Percentiles rank a stretch among this genome's conserved stretches.
Evolutionary conservation across 1,140 invertebrate genomes (phyloP).

Genomic region (Heterodera schachtii): DNA sequence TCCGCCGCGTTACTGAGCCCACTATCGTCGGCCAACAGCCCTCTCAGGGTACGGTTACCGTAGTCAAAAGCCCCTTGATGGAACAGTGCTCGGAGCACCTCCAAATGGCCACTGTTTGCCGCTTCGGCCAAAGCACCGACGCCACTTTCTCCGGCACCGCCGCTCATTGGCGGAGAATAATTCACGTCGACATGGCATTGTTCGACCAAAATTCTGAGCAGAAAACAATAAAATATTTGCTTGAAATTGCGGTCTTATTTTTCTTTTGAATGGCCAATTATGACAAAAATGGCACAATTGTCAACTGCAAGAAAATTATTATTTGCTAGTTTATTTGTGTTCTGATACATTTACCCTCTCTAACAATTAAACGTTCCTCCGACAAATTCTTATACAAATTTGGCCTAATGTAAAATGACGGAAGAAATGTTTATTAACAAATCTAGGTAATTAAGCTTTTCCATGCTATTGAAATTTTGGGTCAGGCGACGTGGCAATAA

Average conservation of each 20-base stretch:
- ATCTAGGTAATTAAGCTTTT: too few species aligned
- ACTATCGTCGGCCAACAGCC: not conserved
- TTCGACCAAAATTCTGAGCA: conserved; percentile 72
- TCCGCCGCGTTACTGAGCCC: conserved; percentile 16
- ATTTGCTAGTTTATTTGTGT: too few species aligned
- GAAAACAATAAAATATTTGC: conserved; percentile 47
- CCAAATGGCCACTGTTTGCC: conserved; percentile 73
- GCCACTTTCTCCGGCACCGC: conserved; percentile 41
- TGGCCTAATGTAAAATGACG: too few species aligned
- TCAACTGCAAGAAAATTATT: too few species aligned
- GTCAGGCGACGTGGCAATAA: too few species aligned
- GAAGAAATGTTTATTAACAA: too few species aligned
- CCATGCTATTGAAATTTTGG: too few species aligned
- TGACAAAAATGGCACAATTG: too few species aligned
- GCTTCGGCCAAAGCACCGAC: conserved; percentile 77
- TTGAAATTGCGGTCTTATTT: too few species aligned
- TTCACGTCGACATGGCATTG: conserved; percentile 72
- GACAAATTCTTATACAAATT: too few species aligned
- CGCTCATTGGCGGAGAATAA: conserved; percentile 54
- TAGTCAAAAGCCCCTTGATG: conserved; percentile 84
- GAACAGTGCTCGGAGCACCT: conserved; percentile 76
- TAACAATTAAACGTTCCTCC: conserved; percentile 51
- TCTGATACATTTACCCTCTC: too few species aligned
- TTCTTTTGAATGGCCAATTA: conserved; percentile 69
- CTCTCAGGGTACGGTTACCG: conserved; percentile 76